These are phyloP conservation scores for Sorex araneus DNA, from an alignment of 2,113 vertebrate genomes.

Conservation along the genomic window DNA sequence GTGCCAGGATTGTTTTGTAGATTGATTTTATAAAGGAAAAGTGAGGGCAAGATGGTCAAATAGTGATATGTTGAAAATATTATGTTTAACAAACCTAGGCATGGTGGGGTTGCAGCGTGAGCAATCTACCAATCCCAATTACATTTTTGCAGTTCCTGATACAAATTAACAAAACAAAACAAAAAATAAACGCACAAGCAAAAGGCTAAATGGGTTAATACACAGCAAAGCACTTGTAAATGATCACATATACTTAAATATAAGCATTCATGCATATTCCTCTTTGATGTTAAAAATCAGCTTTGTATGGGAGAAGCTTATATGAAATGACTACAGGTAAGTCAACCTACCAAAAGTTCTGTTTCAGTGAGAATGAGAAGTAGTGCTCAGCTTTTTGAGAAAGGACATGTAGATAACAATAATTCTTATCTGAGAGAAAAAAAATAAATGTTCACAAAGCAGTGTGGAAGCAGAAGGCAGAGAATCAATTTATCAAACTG, in stretches of 20 bases:
- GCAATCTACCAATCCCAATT: background rate
- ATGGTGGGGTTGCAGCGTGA: background rate
- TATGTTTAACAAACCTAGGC: conserved; percentile 2
- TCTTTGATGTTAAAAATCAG: background rate
- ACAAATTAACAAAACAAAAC: background rate
- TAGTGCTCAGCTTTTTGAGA: background rate
- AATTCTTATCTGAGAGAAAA: background rate
- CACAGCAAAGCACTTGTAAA: conserved; percentile 23
- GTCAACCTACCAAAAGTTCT: background rate
- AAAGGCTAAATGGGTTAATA: conserved; percentile 47
- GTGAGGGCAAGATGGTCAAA: background rate
- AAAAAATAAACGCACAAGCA: background rate
- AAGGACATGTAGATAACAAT: background rate
- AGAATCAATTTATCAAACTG: conserved; percentile 24
- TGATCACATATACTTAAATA: background rate
- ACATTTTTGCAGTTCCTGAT: no score
- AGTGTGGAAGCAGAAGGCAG: background rate
- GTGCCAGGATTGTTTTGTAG: background rate
- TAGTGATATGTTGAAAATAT: background rate
- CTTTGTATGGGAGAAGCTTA: background rate
- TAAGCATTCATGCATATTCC: background rate
- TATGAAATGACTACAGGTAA: background rate
- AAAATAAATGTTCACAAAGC: background rate
- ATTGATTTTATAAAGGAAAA: background rate
- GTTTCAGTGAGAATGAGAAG: background rate